Evolutionary conservation across 2,797 vertebrate genomes (phyloP).

Genomic region (Tokudaia muenninki): DNA sequence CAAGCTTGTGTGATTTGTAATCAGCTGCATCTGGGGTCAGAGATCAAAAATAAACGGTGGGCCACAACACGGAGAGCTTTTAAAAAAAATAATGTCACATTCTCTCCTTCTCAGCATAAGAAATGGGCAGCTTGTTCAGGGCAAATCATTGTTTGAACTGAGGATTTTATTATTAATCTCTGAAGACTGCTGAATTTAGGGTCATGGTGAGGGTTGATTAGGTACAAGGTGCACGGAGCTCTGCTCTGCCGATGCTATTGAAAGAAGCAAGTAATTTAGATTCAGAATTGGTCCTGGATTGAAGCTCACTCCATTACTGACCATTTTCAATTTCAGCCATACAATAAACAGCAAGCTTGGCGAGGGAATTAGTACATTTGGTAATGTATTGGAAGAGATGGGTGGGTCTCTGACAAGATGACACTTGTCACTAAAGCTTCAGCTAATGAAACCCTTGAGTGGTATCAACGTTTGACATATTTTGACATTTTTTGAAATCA

Average conservation of each 20-base stretch:
- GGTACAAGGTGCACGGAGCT: slow-evolving; percentile 99
- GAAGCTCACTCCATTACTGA: slow-evolving; percentile 99
- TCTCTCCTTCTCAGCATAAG: slow-evolving; percentile 97
- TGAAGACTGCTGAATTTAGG: slow-evolving; percentile 97
- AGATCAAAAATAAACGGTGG: slow-evolving; percentile 96
- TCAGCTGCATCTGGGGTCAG: slow-evolving; percentile 92
- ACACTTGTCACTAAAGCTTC: slow-evolving; percentile 95
- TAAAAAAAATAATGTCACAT: slow-evolving; percentile 96
- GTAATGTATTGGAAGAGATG: slow-evolving; percentile 99
- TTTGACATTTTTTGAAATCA: slow-evolving; percentile 95
- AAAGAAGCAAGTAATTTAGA: slow-evolving; percentile 99
- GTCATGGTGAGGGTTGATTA: slow-evolving; percentile 99
- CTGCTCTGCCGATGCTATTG: slow-evolving; percentile 98
- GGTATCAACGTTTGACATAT: slow-evolving; percentile 94
- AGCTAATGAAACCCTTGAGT: slow-evolving; percentile 95
- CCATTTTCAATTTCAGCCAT: slow-evolving; percentile 99
- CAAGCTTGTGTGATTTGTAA: slow-evolving; percentile 80
- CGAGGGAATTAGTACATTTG: slow-evolving; percentile 99
- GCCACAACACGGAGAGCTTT: slow-evolving; percentile 91
- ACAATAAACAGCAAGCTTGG: slow-evolving; percentile 99
- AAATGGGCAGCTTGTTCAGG: slow-evolving; percentile 99
- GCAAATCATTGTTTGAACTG: slow-evolving; percentile 99
- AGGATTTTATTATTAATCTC: slow-evolving; percentile 99
- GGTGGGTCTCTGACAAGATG: slow-evolving; percentile 97
- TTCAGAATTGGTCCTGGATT: slow-evolving; percentile 99